Base-by-base conservation (phyloP, 2,797 vertebrate species). In the Linurgus olivaceus region DNA sequence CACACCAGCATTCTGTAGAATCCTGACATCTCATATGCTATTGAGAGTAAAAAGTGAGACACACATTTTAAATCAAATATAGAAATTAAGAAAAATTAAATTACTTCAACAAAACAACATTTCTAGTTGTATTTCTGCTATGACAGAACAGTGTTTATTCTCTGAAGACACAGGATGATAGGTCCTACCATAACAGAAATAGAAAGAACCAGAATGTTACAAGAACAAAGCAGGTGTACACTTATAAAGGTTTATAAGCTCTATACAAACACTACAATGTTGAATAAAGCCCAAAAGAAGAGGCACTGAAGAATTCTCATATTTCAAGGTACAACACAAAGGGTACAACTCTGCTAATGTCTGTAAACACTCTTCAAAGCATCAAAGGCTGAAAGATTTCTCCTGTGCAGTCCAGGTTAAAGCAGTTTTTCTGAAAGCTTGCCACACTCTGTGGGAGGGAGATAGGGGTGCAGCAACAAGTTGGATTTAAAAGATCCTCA, bases 401-500 rank as follows among this genome's bases (percentile, higher is more conserved):
- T 90, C 55, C 66, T 42, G 28, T n/a, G 21, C 18, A 54, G n/a
- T 13, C 48, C 70, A 95, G 78, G 95, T 87, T 94, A 95, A 93
- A 82, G 47, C 45, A 73, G 65, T 63, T 79, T 94, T 94, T 78
- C 88, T 94, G 86, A 88, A 96, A 50, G 33, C 50, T 91, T 94
- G 91, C 80, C 73, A 78, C 7, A 50, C 63, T 91, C 83, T 63
- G 85, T 86, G 62, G 73, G 90, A 84, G 78, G 76, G 80, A 93
- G 11, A 63, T 37, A 84, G 42, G 31, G 71, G 59, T 86, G 61
- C 74, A 91, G 80, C 88, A 90, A 66, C 88, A 90, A 90, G 61
- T 63, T 88, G 72, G 71, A 94, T 96, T 92, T 88, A 95, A 96
- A 96, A 97, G 86, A 77, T 90, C 16, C 57, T 86, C 93, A 91